Percentiles rank a stretch among this genome's conserved stretches.
phyloP scores from a whole-genome alignment of 2,888 invertebrate genomes.

The Plebejus anna region DNA sequence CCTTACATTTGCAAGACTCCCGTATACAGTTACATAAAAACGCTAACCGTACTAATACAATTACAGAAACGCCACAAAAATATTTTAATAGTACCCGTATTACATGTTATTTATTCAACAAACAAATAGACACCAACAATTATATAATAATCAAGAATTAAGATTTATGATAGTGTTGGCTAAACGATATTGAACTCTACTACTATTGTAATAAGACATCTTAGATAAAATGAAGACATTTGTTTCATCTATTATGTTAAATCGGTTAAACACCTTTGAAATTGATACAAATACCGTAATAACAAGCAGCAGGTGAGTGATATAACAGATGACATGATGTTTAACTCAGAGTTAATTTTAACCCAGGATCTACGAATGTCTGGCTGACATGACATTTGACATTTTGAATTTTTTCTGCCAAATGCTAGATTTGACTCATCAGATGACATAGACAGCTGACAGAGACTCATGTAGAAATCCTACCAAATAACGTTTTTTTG shows the following conservation, averaged over 20 bases:
- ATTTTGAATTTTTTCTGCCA: no score
- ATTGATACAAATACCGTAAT: background rate
- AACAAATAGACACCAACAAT: constrained; percentile 35
- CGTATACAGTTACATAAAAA: constrained; percentile 8
- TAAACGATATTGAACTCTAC: background rate
- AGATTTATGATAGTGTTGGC: constrained; percentile 34
- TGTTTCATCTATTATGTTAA: background rate
- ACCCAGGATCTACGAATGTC: no score
- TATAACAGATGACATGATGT: no score
- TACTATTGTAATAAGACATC: background rate
- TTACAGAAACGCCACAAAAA: constrained; percentile 12
- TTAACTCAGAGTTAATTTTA: no score
- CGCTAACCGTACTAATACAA: background rate
- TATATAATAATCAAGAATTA: constrained; percentile 36
- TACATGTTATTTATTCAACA: constrained; percentile 35
- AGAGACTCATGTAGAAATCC: background rate
- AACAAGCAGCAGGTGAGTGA: background rate
- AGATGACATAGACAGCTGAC: no score
- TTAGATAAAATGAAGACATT: constrained; percentile 11
- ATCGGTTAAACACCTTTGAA: background rate
- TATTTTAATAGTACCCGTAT: constrained; percentile 27
- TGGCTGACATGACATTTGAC: no score
- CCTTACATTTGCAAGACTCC: background rate
- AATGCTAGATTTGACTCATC: no score
- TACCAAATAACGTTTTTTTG: background rate